Percentiles rank a stretch among this genome's conserved stretches.
Evolutionary conservation across 2,888 invertebrate genomes (phyloP).

Genomic region (Parelbella ahira): DNA sequence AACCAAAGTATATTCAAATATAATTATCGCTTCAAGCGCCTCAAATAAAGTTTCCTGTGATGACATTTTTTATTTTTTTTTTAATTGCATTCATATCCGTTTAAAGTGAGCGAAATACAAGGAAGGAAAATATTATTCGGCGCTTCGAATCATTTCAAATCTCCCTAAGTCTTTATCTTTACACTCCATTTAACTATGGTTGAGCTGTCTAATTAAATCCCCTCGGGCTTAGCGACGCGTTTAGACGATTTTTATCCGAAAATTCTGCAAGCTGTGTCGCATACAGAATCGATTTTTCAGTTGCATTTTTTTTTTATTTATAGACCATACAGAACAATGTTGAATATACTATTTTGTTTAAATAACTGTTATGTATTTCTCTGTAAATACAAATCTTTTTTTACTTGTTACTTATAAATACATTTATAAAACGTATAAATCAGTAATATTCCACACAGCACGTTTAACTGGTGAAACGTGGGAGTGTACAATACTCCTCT

Average conservation of each 20-base stretch:
- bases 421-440: too few species aligned
- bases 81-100: constrained; percentile 1
- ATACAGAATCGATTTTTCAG: too few species aligned
- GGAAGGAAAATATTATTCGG: constrained; percentile 24
- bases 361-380: too few species aligned
- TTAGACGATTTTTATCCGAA: constrained; percentile 46
- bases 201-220: constrained; percentile 68
- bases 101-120: constrained; percentile 5
- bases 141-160: constrained; percentile 43
- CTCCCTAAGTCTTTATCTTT: constrained; percentile 60
- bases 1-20: constrained; percentile 1
- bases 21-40: constrained; percentile 13
- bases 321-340: too few species aligned
- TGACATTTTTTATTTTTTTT: constrained; percentile 9
- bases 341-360: too few species aligned
- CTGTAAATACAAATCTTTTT: too few species aligned
- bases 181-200: constrained; percentile 62
- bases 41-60: constrained; percentile 4
- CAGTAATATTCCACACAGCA: too few species aligned
- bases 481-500: too few species aligned
- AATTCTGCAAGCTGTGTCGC: constrained; percentile 30
- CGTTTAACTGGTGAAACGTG: too few species aligned
- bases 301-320: too few species aligned
- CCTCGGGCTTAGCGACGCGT: constrained; percentile 45
- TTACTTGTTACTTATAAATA: too few species aligned